phyloP scores from a whole-genome alignment of 2,888 invertebrate species.

The Atethmia centrago region DNA sequence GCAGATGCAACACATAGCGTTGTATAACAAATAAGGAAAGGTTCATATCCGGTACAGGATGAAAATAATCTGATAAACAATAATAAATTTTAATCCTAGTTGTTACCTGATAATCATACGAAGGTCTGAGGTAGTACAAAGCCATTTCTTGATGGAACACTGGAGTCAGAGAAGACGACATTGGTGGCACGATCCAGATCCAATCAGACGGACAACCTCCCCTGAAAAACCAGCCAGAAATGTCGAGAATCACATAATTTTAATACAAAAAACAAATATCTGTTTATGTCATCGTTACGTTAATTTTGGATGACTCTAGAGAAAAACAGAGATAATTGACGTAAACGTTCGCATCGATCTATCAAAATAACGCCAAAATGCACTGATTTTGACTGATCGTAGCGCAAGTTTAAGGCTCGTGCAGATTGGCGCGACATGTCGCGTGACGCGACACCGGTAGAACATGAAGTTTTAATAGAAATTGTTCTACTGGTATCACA shows the following conservation, averaged over 20 bases:
- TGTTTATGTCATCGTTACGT: no score
- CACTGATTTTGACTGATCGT: no score
- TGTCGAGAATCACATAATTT: neutral
- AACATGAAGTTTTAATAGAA: no score
- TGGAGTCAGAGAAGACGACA: constrained; percentile 94
- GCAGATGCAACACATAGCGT: neutral
- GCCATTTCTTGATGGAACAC: constrained; percentile 97
- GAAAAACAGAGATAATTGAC: no score
- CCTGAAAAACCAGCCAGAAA: constrained; percentile 68
- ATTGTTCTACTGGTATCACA: no score
- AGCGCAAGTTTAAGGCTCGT: no score
- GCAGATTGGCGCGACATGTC: no score
- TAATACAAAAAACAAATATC: no score
- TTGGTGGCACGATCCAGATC: constrained; percentile 95
- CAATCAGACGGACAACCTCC: constrained; percentile 96
- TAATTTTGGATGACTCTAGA: neutral
- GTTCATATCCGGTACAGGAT: neutral
- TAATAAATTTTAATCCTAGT: neutral
- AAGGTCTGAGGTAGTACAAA: constrained; percentile 96
- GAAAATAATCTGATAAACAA: neutral
- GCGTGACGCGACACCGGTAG: no score
- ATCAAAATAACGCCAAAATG: no score
- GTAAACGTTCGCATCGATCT: no score
- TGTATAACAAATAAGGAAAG: neutral
- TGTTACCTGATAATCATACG: constrained; percentile 96